Evolutionary conservation across 2,888 invertebrate species (phyloP).

Genomic region (Cephus sareptanus): DNA sequence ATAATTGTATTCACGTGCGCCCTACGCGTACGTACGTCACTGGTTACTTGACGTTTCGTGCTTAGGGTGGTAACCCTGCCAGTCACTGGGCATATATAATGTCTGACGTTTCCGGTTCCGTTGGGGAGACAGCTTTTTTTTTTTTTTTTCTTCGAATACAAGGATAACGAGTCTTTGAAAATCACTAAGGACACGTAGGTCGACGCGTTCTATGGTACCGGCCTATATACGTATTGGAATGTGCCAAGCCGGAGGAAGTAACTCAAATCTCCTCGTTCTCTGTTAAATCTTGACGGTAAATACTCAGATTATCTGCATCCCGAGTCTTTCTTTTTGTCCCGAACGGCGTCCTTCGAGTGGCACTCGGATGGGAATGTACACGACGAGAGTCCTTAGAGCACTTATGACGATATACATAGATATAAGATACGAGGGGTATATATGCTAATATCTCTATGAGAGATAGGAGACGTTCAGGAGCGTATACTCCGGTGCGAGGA

Average conservation of each 20-base stretch:
- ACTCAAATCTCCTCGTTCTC: conserved; percentile 21
- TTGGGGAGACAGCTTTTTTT: conserved; percentile 22
- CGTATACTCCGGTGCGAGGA: neutral
- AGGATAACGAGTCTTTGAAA: conserved; percentile 11
- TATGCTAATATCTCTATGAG: neutral
- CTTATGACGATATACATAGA: neutral
- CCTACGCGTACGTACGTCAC: neutral
- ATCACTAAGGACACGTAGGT: conserved; percentile 10
- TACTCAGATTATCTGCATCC: conserved; percentile 55
- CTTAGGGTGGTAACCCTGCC: neutral
- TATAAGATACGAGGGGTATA: neutral
- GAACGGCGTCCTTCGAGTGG: neutral
- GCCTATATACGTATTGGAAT: neutral
- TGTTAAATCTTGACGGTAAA: conserved; percentile 44
- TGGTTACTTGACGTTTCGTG: neutral
- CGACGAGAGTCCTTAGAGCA: neutral
- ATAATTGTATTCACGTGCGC: conserved; percentile 48
- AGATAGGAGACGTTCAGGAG: neutral
- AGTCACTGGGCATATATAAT: conserved; percentile 45
- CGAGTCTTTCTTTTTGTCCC: conserved; percentile 11
- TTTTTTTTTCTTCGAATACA: neutral
- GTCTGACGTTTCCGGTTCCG: conserved; percentile 53
- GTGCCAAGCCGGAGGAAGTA: conserved; percentile 9
- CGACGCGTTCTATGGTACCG: neutral
- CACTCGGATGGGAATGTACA: neutral